These are phyloP conservation scores for Crotalus horridus DNA, from an alignment of 2,113 vertebrate species.

Conservation along the genomic window DNA sequence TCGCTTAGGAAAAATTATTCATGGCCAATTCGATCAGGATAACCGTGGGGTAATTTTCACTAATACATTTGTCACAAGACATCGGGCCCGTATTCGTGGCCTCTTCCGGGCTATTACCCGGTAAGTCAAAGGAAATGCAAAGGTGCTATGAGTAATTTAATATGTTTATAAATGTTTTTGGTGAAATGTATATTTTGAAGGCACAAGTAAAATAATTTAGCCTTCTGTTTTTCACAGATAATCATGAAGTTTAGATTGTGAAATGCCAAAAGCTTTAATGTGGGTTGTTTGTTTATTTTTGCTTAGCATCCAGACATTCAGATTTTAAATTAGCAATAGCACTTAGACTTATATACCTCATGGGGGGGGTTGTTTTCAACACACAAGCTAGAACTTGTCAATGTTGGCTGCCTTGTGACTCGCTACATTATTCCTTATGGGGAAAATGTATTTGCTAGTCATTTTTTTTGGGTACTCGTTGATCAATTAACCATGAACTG, in stretches of 20 bases:
- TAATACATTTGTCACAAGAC: constrained; percentile 86
- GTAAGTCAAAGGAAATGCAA: constrained; percentile 60
- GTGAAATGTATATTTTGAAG: neutral
- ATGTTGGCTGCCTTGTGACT: neutral
- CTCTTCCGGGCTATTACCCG: constrained; percentile 92
- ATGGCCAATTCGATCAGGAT: constrained; percentile 88
- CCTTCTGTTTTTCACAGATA: neutral
- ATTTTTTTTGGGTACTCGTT: neutral
- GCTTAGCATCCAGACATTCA: neutral
- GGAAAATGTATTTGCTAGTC: neutral
- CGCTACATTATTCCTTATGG: neutral
- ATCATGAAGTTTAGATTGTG: neutral
- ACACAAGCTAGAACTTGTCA: neutral
- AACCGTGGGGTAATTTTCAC: constrained; percentile 91
- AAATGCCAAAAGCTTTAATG: neutral
- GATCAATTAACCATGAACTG: neutral
- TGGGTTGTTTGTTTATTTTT: neutral
- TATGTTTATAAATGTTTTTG: neutral
- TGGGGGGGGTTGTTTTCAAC: neutral
- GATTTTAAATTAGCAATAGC: neutral
- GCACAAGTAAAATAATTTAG: neutral
- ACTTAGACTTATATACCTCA: neutral
- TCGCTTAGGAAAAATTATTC: constrained; percentile 85
- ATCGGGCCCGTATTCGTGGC: constrained; percentile 88
- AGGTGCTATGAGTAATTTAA: neutral